Evolutionary conservation across 2,113 vertebrate genomes (phyloP).

Genomic region (Xiphophorus hellerii): DNA sequence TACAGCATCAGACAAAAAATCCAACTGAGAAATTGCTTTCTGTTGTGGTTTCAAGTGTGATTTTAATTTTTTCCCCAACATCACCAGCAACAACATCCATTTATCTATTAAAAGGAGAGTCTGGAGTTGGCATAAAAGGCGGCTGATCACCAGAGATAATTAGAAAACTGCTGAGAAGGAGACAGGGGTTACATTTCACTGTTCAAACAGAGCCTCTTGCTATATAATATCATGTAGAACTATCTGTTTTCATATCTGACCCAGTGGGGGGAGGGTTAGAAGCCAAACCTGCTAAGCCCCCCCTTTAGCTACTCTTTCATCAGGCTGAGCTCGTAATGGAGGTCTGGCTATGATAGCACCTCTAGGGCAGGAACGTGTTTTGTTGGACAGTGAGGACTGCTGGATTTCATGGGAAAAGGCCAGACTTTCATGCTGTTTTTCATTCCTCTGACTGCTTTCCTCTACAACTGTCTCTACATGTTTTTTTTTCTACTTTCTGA

Average conservation of each 20-base stretch:
- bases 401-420: conserved; percentile 72
- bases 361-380: conserved; percentile 38
- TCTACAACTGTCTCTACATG: neutral
- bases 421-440: conserved; percentile 44
- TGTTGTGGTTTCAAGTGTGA: neutral
- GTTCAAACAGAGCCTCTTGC: conserved; percentile 20
- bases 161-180: neutral
- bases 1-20: conserved; percentile 24
- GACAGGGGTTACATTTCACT: conserved; percentile 4
- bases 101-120: neutral
- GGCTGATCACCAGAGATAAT: neutral
- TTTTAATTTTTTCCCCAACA: neutral
- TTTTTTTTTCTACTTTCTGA: conserved; percentile 5
- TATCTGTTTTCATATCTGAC: conserved; percentile 60
- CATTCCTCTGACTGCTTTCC: conserved; percentile 24
- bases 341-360: conserved; percentile 45
- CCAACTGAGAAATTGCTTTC: neutral
- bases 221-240: conserved; percentile 41
- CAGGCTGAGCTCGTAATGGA: conserved; percentile 66
- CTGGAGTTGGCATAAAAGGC: neutral
- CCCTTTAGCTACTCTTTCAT: conserved; percentile 70
- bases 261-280: conserved; percentile 41
- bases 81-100: neutral
- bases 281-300: conserved; percentile 49
- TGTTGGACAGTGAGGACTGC: conserved; percentile 38